A percentile compares a stretch with the other conserved stretches of the same genome.
phyloP scores from a whole-genome alignment of 2,888 invertebrate genomes.

The Empis livida region DNA sequence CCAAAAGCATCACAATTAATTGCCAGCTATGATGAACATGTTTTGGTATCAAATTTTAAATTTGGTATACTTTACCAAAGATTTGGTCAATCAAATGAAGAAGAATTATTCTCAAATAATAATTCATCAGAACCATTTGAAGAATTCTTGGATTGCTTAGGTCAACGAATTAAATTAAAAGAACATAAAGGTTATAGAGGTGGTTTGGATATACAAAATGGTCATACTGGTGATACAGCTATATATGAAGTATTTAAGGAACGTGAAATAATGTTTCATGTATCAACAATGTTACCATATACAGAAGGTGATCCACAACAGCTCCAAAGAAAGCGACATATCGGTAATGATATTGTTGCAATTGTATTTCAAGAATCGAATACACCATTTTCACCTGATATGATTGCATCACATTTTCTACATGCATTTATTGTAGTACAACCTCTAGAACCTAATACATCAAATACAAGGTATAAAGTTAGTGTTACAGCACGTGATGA shows the following conservation, averaged over 20 bases:
- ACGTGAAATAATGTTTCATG: slow-evolving; percentile 90
- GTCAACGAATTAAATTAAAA: slow-evolving; percentile 68
- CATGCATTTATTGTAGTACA: slow-evolving; percentile 91
- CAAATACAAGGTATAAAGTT: slow-evolving; percentile 62
- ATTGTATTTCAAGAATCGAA: slow-evolving; percentile 90
- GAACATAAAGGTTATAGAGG: slow-evolving; percentile 86
- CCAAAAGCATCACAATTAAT: slow-evolving; percentile 78
- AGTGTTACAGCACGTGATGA: slow-evolving; percentile 86
- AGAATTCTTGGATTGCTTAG: slow-evolving; percentile 75
- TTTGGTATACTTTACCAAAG: slow-evolving; percentile 89
- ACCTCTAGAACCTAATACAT: slow-evolving; percentile 49
- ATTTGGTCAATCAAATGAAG: slow-evolving; percentile 81
- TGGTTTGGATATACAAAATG: slow-evolving; percentile 84
- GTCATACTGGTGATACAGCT: slow-evolving; percentile 84
- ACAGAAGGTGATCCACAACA: slow-evolving; percentile 89
- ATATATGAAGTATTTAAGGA: slow-evolving; percentile 78
- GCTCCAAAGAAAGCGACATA: slow-evolving; percentile 84
- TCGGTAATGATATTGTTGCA: slow-evolving; percentile 89
- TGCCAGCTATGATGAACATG: slow-evolving; percentile 86
- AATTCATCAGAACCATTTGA: slow-evolving; percentile 74
- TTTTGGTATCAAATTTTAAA: slow-evolving; percentile 83
- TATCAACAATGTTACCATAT: slow-evolving; percentile 81
- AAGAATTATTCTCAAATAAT: slow-evolving; percentile 82
- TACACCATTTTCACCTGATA: slow-evolving; percentile 89
- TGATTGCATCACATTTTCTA: slow-evolving; percentile 93